These are phyloP conservation scores for Lomographa bimaculata DNA, from an alignment of 2,888 invertebrate species.

Conservation along the genomic window DNA sequence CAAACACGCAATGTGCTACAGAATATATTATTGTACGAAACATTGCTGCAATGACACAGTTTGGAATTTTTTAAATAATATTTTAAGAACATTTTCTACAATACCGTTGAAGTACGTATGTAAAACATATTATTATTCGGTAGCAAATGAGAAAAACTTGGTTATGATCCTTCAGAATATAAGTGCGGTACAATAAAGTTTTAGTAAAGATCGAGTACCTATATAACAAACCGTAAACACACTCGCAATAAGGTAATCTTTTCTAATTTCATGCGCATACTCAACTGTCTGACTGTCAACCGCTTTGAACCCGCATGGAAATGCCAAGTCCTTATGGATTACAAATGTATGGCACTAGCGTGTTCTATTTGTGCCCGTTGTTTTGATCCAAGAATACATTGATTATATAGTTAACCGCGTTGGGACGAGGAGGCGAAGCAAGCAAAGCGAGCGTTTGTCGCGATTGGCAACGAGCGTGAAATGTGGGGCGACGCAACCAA, in stretches of 20 bases:
- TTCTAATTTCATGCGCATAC: conserved; percentile 21
- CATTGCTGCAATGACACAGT: too few species aligned
- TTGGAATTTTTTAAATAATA: too few species aligned
- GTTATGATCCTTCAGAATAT: too few species aligned
- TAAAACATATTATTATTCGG: too few species aligned
- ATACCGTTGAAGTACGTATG: too few species aligned
- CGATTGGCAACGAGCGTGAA: conserved; percentile 67
- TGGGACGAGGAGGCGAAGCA: conserved; percentile 40
- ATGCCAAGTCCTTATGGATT: conserved; percentile 41
- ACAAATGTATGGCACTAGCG: conserved; percentile 37
- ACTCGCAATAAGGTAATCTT: too few species aligned
- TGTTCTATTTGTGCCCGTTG: conserved; percentile 44
- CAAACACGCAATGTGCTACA: too few species aligned
- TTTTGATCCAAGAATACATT: conserved; percentile 49
- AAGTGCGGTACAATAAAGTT: conserved; percentile 5
- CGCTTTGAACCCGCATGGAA: conserved; percentile 37
- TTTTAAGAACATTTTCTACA: too few species aligned
- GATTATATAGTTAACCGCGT: conserved; percentile 33
- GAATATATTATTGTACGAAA: too few species aligned
- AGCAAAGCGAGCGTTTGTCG: conserved; percentile 49
- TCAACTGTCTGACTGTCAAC: conserved; percentile 21
- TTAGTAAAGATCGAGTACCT: conserved; percentile 4
- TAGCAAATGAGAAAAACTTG: too few species aligned
- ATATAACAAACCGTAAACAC: conserved; percentile 1
- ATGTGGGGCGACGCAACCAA: conserved; percentile 73